These are phyloP conservation scores for Pyrgus malvae DNA, from an alignment of 2,888 invertebrate species.

Conservation along the genomic window DNA sequence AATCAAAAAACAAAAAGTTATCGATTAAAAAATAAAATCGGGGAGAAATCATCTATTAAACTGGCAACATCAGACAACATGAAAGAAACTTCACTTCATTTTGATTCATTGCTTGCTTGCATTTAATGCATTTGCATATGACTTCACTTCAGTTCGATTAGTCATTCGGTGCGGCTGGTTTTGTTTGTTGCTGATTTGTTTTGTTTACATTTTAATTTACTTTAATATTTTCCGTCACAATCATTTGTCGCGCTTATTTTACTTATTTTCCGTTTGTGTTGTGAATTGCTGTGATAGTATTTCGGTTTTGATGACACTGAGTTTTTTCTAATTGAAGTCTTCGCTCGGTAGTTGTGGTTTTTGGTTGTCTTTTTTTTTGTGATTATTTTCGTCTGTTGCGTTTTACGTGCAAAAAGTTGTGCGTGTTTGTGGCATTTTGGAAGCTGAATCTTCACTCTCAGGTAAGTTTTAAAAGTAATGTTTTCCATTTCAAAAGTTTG, in stretches of 20 bases:
- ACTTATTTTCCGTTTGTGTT: slow-evolving; percentile 41
- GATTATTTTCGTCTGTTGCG: slow-evolving; percentile 30
- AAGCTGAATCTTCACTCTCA: not conserved
- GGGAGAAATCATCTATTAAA: no score
- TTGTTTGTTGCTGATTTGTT: slow-evolving; percentile 32
- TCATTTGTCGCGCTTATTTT: slow-evolving; percentile 16
- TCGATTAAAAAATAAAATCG: no score
- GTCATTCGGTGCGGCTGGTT: slow-evolving; percentile 36
- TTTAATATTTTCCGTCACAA: slow-evolving; percentile 38
- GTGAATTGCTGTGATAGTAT: slow-evolving; percentile 53
- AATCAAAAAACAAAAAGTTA: no score
- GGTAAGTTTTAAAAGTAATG: slow-evolving; percentile 6
- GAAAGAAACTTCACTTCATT: no score
- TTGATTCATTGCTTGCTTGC: no score
- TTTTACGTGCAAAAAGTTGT: slow-evolving; percentile 8
- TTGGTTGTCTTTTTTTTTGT: slow-evolving; percentile 29
- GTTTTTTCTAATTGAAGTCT: slow-evolving; percentile 22
- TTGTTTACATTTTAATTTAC: slow-evolving; percentile 42
- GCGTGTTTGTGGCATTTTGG: not conserved
- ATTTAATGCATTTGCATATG: no score
- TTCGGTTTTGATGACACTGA: slow-evolving; percentile 20
- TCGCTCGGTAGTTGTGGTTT: slow-evolving; percentile 24
- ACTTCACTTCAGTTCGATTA: slow-evolving; percentile 41
- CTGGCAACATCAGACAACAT: no score
- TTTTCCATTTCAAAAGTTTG: not conserved